phyloP scores from a whole-genome alignment of 2,113 vertebrate genomes.

The Microtus ochrogaster region DNA sequence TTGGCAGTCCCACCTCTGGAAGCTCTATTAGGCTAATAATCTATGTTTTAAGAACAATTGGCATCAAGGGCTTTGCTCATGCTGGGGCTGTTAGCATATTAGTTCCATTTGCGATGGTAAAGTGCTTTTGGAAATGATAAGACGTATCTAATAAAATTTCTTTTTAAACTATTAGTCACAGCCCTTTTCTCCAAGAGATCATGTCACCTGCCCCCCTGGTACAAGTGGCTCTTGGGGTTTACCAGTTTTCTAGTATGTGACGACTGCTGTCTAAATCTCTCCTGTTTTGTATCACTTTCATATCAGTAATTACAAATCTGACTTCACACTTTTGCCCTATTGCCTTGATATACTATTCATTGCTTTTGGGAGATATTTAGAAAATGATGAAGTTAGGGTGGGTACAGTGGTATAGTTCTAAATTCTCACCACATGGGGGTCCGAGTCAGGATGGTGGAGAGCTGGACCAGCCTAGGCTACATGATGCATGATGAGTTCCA shows the following conservation, averaged over 20 bases:
- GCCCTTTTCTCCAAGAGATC: neutral
- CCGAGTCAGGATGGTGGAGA: neutral
- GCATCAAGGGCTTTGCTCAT: neutral
- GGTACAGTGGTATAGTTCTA: neutral
- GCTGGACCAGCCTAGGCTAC: neutral
- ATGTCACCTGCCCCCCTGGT: neutral
- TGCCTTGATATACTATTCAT: neutral
- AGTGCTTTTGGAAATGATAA: conserved; percentile 46
- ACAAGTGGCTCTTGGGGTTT: fast-evolving
- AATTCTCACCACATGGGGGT: neutral
- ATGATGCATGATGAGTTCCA: neutral
- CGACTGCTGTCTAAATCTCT: neutral
- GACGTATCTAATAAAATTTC: conserved; percentile 20
- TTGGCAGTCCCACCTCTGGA: neutral
- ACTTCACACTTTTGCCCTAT: neutral
- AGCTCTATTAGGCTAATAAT: conserved; percentile 35
- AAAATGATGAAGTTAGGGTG: neutral
- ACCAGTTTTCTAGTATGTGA: neutral
- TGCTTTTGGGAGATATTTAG: neutral
- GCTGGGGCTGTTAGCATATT: conserved; percentile 7
- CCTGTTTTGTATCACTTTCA: neutral
- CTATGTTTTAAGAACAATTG: conserved; percentile 35
- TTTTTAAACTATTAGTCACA: neutral
- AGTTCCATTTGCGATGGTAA: neutral
- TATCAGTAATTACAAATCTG: neutral